Conservation (phyloP, 2,888 invertebrate species). For the Tricholauxania praeusta region DNA sequence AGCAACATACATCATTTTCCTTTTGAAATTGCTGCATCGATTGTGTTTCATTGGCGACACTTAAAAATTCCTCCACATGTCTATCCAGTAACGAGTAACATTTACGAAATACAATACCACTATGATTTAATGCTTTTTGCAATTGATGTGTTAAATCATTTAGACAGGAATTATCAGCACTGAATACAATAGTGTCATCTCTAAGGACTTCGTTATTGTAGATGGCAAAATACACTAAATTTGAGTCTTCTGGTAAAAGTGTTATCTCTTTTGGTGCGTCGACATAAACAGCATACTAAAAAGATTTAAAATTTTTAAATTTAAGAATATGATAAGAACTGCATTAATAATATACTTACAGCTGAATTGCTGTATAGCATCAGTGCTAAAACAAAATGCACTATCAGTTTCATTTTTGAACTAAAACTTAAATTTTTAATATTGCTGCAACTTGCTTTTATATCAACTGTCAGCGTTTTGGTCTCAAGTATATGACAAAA, state of each 20-base stretch:
- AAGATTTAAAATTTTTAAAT: background rate
- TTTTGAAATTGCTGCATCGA: background rate
- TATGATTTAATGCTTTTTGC: background rate
- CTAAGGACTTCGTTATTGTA: background rate
- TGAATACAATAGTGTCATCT: background rate
- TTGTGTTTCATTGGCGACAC: constrained; percentile 1
- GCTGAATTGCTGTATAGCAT: too few species aligned
- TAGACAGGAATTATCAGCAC: background rate
- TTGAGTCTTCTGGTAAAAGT: background rate
- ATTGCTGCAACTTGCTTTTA: too few species aligned
- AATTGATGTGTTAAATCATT: background rate
- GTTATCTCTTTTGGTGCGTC: background rate
- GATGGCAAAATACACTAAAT: background rate
- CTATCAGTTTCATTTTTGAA: too few species aligned
- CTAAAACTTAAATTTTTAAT: too few species aligned
- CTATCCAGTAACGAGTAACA: background rate
- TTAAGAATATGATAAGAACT: too few species aligned
- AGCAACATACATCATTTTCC: background rate
- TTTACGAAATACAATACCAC: background rate
- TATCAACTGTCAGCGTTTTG: too few species aligned
- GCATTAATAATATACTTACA: too few species aligned
- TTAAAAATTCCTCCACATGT: constrained; percentile 1
- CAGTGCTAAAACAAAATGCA: too few species aligned
- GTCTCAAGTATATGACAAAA: too few species aligned
- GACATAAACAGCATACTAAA: background rate